Evolutionary conservation across 2,113 vertebrate genomes (phyloP).

Genomic region (Oreamnos americanus): DNA sequence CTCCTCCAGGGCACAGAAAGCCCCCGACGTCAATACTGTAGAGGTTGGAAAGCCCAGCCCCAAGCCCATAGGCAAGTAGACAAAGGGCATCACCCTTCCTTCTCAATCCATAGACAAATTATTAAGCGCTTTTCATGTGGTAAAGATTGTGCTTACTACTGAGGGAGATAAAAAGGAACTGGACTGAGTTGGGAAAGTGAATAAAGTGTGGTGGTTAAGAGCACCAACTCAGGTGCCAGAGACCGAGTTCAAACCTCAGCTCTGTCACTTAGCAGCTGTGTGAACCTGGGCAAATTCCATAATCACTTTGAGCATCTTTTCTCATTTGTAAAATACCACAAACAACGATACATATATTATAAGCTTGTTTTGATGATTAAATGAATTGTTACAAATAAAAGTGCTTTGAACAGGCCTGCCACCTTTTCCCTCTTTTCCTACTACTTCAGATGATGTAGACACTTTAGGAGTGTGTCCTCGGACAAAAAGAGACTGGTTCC

Average conservation of each 20-base stretch:
- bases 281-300: background rate
- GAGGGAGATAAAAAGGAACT: background rate
- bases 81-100: background rate
- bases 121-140: background rate
- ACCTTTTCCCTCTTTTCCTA: background rate
- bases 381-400: background rate
- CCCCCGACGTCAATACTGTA: fast-evolving
- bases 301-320: background rate
- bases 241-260: background rate
- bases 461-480: background rate
- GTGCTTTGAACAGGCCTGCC: background rate
- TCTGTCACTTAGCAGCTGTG: background rate
- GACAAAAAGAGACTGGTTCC: background rate
- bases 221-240: background rate
- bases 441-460: background rate
- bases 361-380: background rate
- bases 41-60: fast-evolving
- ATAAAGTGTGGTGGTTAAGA: background rate
- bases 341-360: too few relatives aligned
- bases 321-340: background rate
- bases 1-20: background rate
- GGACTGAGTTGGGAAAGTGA: background rate
- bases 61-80: background rate
- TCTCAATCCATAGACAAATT: background rate
- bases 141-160: background rate